Evolutionary conservation across 35 echinoderm and acorn worm species (phyloP).

Genomic region (Apostichopus japonicus): DNA sequence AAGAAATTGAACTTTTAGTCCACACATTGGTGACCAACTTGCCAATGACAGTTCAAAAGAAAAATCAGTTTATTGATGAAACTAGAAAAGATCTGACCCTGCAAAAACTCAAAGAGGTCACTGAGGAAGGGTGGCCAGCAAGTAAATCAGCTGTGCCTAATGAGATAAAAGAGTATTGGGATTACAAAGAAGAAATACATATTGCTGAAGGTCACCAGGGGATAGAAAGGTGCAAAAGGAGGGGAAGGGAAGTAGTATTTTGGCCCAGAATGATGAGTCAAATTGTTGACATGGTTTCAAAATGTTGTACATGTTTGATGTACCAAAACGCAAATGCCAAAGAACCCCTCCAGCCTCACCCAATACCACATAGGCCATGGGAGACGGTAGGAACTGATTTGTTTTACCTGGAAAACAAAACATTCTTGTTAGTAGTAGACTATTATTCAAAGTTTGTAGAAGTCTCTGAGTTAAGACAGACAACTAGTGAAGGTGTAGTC

Average conservation of each 20-base stretch:
- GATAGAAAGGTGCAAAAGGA: constrained; percentile 41
- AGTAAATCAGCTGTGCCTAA: constrained; percentile 5
- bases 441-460: constrained; percentile 51
- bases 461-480: neutral
- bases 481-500: constrained; percentile 32
- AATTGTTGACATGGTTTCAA: constrained; percentile 26
- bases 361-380: constrained; percentile 6
- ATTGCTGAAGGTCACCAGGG: constrained; percentile 40
- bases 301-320: neutral
- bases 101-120: neutral
- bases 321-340: neutral
- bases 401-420: neutral
- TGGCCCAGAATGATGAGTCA: constrained; percentile 32
- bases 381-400: neutral
- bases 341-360: neutral
- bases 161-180: constrained; percentile 31
- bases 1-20: neutral
- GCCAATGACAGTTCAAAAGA: neutral
- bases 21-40: neutral
- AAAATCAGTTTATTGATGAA: constrained; percentile 25
- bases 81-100: constrained; percentile 22
- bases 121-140: constrained; percentile 57
- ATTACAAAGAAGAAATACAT: constrained; percentile 50
- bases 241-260: neutral
- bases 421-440: neutral